These are phyloP conservation scores for Neodon shergylaensis DNA, from an alignment of 2,113 vertebrate species.

Conservation along the genomic window DNA sequence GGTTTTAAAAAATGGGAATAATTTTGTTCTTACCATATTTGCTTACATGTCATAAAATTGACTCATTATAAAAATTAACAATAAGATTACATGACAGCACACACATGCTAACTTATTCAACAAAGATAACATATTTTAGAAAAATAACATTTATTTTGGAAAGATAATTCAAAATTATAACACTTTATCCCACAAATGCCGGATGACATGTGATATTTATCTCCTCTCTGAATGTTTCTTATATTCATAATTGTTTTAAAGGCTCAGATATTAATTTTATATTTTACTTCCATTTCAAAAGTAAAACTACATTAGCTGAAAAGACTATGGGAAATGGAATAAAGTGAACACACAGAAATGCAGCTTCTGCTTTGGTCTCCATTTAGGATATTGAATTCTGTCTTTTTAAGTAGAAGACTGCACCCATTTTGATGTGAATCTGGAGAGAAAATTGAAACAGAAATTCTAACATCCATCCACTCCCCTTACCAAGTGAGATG, in stretches of 20 bases:
- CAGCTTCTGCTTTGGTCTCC: neutral
- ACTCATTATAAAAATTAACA: conserved; percentile 3
- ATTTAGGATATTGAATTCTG: conserved; percentile 10
- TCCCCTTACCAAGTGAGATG: neutral
- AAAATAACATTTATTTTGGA: conserved; percentile 38
- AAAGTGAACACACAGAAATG: neutral
- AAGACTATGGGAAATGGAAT: conserved; percentile 19
- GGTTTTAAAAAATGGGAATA: neutral
- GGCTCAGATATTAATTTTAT: conserved; percentile 43
- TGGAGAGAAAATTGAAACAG: conserved; percentile 4
- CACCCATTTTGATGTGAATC: neutral
- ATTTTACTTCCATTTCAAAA: conserved; percentile 46
- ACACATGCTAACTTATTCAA: neutral
- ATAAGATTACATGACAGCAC: neutral
- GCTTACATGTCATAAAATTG: neutral
- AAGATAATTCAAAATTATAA: conserved; percentile 23
- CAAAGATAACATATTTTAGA: neutral
- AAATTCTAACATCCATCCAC: neutral
- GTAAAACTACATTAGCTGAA: conserved; percentile 7
- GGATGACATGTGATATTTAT: neutral
- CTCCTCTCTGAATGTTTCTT: neutral
- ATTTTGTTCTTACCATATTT: conserved; percentile 26
- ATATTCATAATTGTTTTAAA: conserved; percentile 8
- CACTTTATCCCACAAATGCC: neutral
- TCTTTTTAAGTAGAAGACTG: neutral